Evolutionary conservation across 2,113 vertebrate genomes (phyloP).

Genomic region (Jacana jacana): DNA sequence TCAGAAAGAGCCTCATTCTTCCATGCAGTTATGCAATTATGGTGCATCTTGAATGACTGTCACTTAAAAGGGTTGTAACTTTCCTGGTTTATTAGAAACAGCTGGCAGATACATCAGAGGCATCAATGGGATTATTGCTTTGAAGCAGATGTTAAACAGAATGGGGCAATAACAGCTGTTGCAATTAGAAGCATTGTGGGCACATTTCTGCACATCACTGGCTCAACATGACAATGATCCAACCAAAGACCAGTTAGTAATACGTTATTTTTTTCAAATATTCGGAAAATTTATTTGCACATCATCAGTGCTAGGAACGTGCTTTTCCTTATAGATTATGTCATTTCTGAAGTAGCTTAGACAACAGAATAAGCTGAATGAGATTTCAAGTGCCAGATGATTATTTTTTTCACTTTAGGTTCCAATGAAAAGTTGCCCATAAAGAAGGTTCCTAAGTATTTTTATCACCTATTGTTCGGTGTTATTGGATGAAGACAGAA

Average conservation of each 20-base stretch:
- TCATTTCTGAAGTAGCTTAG: neutral
- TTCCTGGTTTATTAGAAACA: slow-evolving; percentile 61
- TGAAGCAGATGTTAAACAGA: slow-evolving; percentile 67
- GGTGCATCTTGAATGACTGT: slow-evolving; percentile 43
- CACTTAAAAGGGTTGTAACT: slow-evolving; percentile 60
- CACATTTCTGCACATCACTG: slow-evolving; percentile 15
- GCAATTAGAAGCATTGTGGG: slow-evolving; percentile 54
- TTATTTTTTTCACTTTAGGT: neutral
- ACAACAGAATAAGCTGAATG: neutral
- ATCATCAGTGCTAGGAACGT: neutral
- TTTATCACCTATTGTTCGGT: neutral
- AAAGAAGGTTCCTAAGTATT: neutral
- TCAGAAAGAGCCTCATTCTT: neutral
- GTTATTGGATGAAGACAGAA: neutral
- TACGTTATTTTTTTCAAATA: neutral
- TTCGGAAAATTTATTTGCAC: neutral
- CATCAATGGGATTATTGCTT: slow-evolving; percentile 25
- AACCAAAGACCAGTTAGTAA: slow-evolving; percentile 20
- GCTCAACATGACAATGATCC: slow-evolving; percentile 33
- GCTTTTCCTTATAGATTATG: neutral
- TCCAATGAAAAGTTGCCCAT: neutral
- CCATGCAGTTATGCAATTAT: neutral
- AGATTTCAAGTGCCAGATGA: neutral
- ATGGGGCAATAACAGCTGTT: slow-evolving; percentile 37
- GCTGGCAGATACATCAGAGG: slow-evolving; percentile 42